Percentiles rank a stretch among this genome's conserved stretches.
Conservation (phyloP, 1,140 invertebrate species). For the Dermatophagoides farinae region DNA sequence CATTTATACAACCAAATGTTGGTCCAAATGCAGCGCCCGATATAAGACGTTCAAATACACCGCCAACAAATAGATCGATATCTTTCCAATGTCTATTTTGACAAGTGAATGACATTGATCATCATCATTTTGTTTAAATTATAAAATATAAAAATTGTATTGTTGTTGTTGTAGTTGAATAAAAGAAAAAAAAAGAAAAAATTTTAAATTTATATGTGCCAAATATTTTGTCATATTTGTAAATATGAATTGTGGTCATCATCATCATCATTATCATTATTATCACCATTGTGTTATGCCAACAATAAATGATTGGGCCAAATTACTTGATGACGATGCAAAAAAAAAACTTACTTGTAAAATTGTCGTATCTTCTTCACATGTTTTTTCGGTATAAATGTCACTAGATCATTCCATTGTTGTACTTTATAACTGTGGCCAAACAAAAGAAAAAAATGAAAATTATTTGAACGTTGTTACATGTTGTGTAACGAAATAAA, state of each 20-base stretch:
- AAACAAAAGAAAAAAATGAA: neutral
- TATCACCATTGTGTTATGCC: no score
- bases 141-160: neutral
- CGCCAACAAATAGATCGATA: slow-evolving; percentile 40
- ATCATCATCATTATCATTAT: no score
- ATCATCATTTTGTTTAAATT: neutral
- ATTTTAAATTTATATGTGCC: neutral
- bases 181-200: neutral
- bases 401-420: slow-evolving; percentile 29
- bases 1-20: slow-evolving; percentile 87
- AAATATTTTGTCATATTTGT: neutral
- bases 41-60: slow-evolving; percentile 36
- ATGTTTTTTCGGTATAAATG: slow-evolving; percentile 17
- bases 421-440: slow-evolving; percentile 19
- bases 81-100: slow-evolving; percentile 27
- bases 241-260: no score
- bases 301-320: no score
- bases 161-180: neutral
- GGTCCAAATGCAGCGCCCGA: slow-evolving; percentile 62
- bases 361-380: slow-evolving; percentile 12
- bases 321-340: no score
- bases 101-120: neutral
- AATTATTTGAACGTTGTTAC: neutral
- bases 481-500: no score
- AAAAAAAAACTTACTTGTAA: slow-evolving; percentile 13